Evolutionary conservation across 1,140 invertebrate genomes (phyloP).

Genomic region (Oreohelix idahoensis): DNA sequence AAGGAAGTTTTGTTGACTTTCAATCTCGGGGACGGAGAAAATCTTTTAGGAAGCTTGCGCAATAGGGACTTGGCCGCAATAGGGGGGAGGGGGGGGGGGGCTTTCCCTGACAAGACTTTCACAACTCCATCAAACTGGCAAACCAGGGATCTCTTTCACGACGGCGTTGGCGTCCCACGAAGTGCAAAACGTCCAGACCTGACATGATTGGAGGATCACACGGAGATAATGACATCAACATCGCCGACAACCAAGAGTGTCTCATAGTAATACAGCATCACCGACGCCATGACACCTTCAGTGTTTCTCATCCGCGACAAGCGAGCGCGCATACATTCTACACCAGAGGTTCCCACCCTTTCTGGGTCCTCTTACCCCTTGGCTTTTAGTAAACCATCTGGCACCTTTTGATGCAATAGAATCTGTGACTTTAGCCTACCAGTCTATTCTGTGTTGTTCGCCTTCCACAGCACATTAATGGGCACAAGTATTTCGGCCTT

Average conservation of each 20-base stretch:
- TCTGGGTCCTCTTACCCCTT: too few species aligned
- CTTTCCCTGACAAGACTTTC: background rate
- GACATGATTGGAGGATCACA: background rate
- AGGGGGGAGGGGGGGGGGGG: too few species aligned
- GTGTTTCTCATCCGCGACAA: background rate
- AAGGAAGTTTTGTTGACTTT: slow-evolving; percentile 21
- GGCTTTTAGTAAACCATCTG: too few species aligned
- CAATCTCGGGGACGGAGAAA: background rate
- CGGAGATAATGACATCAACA: slow-evolving; percentile 1
- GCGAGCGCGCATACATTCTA: too few species aligned
- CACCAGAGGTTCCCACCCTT: too few species aligned
- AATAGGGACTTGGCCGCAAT: background rate
- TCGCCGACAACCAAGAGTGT: background rate
- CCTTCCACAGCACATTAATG: too few species aligned
- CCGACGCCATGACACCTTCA: background rate
- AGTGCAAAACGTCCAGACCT: background rate
- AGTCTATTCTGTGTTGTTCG: too few species aligned
- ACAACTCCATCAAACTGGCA: background rate
- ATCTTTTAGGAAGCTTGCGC: background rate
- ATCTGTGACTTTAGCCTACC: too few species aligned
- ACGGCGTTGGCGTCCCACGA: background rate
- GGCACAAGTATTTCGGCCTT: too few species aligned
- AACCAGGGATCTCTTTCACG: background rate
- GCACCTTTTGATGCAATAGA: too few species aligned
- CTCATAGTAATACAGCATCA: background rate